Percentiles rank a stretch among this genome's conserved stretches.
Conservation (phyloP, 37 sponge, comb jelly and placozoan species). For the Agelas oroides region DNA sequence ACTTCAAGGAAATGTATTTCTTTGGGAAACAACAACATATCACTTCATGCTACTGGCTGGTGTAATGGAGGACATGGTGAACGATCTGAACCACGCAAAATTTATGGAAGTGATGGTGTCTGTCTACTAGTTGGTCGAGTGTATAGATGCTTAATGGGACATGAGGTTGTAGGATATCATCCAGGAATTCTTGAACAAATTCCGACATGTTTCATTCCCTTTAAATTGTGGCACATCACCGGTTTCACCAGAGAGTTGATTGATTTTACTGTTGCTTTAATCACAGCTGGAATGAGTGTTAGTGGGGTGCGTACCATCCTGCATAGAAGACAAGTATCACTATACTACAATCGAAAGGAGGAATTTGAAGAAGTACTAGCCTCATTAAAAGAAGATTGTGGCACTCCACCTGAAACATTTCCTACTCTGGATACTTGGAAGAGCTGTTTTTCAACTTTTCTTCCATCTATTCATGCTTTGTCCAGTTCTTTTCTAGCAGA, state of each 20-base stretch:
- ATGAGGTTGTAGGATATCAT: constrained; percentile 1
- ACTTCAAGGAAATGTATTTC: too few relatives aligned
- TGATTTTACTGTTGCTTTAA: too few relatives aligned
- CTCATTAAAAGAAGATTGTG: too few relatives aligned
- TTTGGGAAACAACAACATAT: too few relatives aligned
- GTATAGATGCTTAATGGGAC: background rate
- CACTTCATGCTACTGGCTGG: background rate
- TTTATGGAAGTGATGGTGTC: background rate
- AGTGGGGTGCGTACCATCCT: too few relatives aligned
- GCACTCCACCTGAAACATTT: too few relatives aligned
- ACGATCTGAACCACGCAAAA: constrained; percentile 20
- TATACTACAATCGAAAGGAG: too few relatives aligned
- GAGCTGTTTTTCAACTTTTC: too few relatives aligned
- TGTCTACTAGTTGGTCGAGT: background rate
- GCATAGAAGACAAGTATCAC: too few relatives aligned
- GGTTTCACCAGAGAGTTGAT: constrained; percentile 11
- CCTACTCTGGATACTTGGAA: too few relatives aligned
- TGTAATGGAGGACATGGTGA: background rate
- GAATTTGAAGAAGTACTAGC: too few relatives aligned
- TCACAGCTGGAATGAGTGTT: too few relatives aligned
- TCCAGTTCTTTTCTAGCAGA: background rate
- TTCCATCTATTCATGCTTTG: constrained; percentile 2
- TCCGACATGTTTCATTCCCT: constrained; percentile 10
- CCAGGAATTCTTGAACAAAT: constrained; percentile 12
- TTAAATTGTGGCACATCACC: constrained; percentile 28